phyloP scores from a whole-genome alignment of 2,797 vertebrate genomes.

The Eleutherodactylus coqui region DNA sequence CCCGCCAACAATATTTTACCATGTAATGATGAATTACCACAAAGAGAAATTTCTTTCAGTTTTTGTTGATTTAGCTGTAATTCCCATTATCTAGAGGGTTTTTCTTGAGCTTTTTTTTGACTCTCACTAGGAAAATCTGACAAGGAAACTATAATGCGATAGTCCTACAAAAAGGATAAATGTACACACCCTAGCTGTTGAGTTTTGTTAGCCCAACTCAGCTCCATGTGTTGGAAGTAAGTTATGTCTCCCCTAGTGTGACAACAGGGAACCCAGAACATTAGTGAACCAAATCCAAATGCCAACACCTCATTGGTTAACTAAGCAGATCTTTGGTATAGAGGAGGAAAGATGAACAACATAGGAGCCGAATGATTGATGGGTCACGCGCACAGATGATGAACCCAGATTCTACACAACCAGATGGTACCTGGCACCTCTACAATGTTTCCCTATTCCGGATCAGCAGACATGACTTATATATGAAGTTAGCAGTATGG shows the following conservation, averaged over 20 bases:
- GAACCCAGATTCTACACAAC: not conserved
- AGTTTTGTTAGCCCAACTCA: not conserved
- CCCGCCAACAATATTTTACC: slow-evolving; percentile 1
- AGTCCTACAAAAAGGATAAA: not conserved
- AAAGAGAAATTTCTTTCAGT: not conserved
- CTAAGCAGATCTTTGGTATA: not conserved
- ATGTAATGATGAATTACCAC: not conserved
- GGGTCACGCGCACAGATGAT: not conserved
- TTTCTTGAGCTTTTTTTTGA: not conserved
- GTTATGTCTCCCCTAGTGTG: not conserved
- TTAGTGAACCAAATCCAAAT: not conserved
- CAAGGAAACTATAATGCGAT: not conserved
- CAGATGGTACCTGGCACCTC: not conserved
- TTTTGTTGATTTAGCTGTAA: not conserved
- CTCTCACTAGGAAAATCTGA: not conserved
- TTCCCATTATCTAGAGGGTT: not conserved
- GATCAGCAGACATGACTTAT: not conserved
- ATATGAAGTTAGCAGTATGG: not conserved
- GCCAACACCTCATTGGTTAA: not conserved
- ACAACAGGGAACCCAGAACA: not conserved
- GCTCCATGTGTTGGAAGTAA: not conserved
- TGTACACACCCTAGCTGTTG: not conserved
- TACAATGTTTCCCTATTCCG: not conserved
- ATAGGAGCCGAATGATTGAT: not conserved
- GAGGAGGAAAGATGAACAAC: not conserved